Evolutionary conservation across 2,888 invertebrate genomes (phyloP), one percentile per base, ranked within the genome.

Genomic region (Ophion ventricosus): DNA sequence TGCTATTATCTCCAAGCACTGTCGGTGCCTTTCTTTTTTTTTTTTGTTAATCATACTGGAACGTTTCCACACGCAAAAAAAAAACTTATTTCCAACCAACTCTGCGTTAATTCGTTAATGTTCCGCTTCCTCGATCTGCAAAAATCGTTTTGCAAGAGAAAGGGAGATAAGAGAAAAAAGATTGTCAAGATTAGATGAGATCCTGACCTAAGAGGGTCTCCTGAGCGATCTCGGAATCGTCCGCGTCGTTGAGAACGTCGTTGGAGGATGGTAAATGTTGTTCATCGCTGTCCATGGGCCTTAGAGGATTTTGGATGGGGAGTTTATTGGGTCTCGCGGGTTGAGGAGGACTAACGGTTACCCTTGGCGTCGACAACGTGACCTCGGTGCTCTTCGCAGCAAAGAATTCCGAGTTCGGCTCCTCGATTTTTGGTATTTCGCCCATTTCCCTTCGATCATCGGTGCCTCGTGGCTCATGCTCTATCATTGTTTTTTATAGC

Each of bases 281-380:
- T 29, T 80, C 80, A 54, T 66, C 57, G 74, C 74, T 80, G 67
- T 87, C 85, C 85, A 87, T 85, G 77, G 89, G 88, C 79, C 89
- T 85, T 59, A 86, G 79, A 73, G 89, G 88, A 87, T 89, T 88
- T 59, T 79, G 80, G 80, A 89, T 89, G 29, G 87, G 84, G 61
- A 89, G 88, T 79, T 87, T 86, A 86, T 88, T 89, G 54, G 89
- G 89, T 79, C 88, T 87, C 61, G 85, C 83, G 23, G 88, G 88
- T 72, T 84, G 85, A 70, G 89, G 88, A 69, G 88, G 89, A 86
- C 89, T 88, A 70, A 89, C 84, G 61, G 86, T 88, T 73, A 89
- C 89, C 69, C 77, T 88, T 59, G 88, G 88, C 35, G 85, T 85
- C 29, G 79, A 70, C 40, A 85, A 66, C 43, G 56, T 70, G 61